Conservation (phyloP, 2,797 vertebrate species). For the Rhinatrema bivittatum region DNA sequence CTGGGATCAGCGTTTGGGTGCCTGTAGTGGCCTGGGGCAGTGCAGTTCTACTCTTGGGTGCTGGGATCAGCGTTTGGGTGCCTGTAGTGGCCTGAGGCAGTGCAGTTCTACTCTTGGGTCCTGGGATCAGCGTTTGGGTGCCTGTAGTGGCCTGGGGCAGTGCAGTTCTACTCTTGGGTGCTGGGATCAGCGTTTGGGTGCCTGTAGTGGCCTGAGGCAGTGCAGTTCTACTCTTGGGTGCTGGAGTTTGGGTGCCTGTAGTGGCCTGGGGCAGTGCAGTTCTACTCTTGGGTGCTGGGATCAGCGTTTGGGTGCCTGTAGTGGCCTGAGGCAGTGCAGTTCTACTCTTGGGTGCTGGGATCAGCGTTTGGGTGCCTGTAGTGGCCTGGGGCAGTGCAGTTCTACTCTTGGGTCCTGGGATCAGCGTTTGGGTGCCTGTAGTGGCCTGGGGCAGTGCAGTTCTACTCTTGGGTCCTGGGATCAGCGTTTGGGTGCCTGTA, state of each 20-base stretch:
- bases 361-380: no score
- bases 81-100: not conserved
- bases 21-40: not conserved
- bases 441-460: not conserved
- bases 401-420: not conserved
- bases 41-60: not conserved
- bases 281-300: not conserved
- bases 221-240: not conserved
- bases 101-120: not conserved
- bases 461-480: not conserved
- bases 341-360: not conserved
- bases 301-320: no score
- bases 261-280: not conserved
- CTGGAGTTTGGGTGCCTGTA: not conserved
- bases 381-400: not conserved
- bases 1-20: no score
- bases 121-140: no score
- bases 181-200: no score
- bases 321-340: not conserved
- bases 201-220: not conserved
- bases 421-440: no score
- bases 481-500: no score
- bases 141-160: not conserved
- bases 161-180: not conserved
- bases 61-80: no score